phyloP scores from a whole-genome alignment of 2,797 vertebrate species.

The Coluber constrictor region DNA sequence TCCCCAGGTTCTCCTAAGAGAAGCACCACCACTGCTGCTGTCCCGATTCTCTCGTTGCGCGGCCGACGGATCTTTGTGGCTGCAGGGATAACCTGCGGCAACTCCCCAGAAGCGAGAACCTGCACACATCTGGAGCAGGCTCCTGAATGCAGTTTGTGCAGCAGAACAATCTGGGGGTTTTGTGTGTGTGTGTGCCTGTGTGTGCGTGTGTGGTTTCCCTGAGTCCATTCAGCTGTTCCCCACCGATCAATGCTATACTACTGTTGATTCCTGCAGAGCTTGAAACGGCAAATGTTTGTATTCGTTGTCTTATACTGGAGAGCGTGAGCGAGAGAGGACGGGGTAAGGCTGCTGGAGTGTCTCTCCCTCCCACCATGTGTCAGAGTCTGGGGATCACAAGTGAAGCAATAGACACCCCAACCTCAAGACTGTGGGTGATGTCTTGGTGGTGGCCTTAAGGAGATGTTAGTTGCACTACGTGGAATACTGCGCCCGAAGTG shows the following conservation, averaged over 20 bases:
- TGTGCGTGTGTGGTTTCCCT: neutral
- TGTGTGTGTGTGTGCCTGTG: neutral
- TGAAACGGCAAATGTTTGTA: conserved; percentile 27
- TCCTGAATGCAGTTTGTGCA: accelerated
- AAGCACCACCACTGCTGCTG: neutral
- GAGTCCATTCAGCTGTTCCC: neutral
- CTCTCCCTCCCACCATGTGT: neutral
- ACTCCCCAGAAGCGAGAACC: neutral
- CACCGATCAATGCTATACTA: neutral
- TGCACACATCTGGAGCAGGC: neutral
- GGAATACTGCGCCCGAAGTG: neutral
- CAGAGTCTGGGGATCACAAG: neutral
- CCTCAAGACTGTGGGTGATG: neutral
- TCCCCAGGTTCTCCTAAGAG: neutral
- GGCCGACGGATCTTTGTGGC: too few relatives aligned
- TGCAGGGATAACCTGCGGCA: neutral
- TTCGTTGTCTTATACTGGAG: conserved; percentile 9
- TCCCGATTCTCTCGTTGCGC: neutral
- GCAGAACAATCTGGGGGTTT: neutral
- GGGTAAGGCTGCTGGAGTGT: neutral
- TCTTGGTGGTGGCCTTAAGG: conserved; percentile 26
- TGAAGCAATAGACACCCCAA: neutral
- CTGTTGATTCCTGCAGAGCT: conserved; percentile 26
- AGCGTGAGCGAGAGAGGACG: neutral
- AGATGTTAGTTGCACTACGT: conserved; percentile 24